Conservation (phyloP, 2,888 invertebrate species). For the Ecliptopera silaceata region DNA sequence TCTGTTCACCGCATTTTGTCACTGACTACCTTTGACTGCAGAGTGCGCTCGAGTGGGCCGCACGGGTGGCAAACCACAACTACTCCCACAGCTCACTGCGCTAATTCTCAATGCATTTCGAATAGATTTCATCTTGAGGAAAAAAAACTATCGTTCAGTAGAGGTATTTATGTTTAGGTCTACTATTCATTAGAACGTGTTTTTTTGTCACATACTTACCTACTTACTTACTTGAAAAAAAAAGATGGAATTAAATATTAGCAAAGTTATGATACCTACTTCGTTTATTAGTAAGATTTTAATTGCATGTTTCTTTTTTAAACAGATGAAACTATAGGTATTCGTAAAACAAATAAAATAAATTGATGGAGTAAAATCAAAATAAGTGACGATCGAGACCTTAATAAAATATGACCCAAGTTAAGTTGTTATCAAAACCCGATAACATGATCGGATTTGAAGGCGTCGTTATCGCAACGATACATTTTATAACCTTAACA, state of each 20-base stretch:
- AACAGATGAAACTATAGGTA: no score
- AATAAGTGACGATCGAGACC: background rate
- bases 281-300: no score
- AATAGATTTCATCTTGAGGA: background rate
- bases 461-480: slow-evolving; percentile 32
- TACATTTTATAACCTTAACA: slow-evolving; percentile 35
- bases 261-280: no score
- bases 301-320: no score
- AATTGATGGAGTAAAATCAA: background rate
- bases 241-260: no score
- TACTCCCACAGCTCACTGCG: slow-evolving; percentile 64
- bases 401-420: slow-evolving; percentile 24
- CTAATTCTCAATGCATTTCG: slow-evolving; percentile 67
- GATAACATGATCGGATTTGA: slow-evolving; percentile 33
- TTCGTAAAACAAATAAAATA: no score
- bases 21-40: slow-evolving; percentile 9
- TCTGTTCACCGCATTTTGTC: slow-evolving; percentile 2
- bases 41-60: slow-evolving; percentile 27
- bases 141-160: background rate
- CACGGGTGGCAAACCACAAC: slow-evolving; percentile 76
- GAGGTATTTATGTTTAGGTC: no score
- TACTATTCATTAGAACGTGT: no score
- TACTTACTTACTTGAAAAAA: no score
- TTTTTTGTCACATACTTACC: no score
- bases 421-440: slow-evolving; percentile 30